phyloP scores from a whole-genome alignment of 2,797 vertebrate species.

The Varecia variegata region DNA sequence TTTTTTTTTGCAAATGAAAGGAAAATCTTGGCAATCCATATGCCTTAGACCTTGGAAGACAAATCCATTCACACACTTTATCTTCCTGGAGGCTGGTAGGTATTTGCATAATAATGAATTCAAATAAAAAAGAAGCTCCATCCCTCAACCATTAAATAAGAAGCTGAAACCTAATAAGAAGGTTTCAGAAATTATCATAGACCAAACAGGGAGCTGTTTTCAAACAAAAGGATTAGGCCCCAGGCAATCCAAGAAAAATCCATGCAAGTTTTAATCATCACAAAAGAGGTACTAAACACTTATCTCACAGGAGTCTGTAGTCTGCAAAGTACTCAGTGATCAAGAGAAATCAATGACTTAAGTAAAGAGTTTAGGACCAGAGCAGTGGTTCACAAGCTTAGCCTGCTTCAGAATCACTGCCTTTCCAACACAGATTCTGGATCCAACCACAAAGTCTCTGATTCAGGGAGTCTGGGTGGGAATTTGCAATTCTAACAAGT shows the following conservation, averaged over 20 bases:
- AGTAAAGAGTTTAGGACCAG: background rate
- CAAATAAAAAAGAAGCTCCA: slow-evolving; percentile 65
- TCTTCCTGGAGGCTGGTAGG: slow-evolving; percentile 57
- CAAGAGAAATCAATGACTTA: background rate
- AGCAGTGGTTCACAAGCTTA: background rate
- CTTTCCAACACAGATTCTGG: background rate
- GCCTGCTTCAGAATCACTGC: background rate
- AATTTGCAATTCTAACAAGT: background rate
- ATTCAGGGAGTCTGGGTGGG: background rate
- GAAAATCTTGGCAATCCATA: background rate
- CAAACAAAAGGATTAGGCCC: slow-evolving; percentile 59
- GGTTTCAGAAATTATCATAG: slow-evolving; percentile 74
- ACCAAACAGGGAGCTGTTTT: slow-evolving; percentile 70
- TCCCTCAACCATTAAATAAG: slow-evolving; percentile 71
- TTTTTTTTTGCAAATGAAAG: slow-evolving; percentile 12
- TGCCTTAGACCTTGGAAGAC: slow-evolving; percentile 26
- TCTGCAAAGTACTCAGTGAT: background rate
- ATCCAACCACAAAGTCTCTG: background rate
- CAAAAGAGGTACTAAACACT: background rate
- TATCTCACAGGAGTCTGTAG: no score
- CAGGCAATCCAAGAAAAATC: background rate
- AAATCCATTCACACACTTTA: background rate
- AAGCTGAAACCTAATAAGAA: slow-evolving; percentile 65
- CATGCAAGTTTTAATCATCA: background rate
- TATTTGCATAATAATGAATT: slow-evolving; percentile 74